Evolutionary conservation across 2,113 vertebrate genomes (phyloP).

Genomic region (Pomatorhinus ruficollis): DNA sequence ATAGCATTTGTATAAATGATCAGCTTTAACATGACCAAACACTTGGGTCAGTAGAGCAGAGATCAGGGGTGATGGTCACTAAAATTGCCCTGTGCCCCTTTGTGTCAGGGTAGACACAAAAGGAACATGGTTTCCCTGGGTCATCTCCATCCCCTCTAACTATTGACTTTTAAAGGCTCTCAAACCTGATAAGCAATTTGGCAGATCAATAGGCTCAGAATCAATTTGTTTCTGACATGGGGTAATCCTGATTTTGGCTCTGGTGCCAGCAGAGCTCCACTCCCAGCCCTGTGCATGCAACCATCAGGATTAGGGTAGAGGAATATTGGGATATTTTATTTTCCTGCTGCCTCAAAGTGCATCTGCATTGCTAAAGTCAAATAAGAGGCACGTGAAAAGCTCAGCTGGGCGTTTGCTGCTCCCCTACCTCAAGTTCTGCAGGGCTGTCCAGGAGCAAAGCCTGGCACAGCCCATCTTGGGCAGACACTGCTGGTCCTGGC

Average conservation of each 20-base stretch:
- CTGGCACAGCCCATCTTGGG: neutral
- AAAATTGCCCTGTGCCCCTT: neutral
- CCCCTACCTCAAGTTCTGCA: neutral
- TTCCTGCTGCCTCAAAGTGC: neutral
- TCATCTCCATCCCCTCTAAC: neutral
- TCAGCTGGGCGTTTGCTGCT: neutral
- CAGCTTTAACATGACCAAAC: neutral
- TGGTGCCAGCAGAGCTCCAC: neutral
- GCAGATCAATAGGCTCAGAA: conserved; percentile 20
- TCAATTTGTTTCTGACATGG: neutral
- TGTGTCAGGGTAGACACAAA: neutral
- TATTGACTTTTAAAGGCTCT: conserved; percentile 20
- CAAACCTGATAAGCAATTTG: conserved; percentile 27
- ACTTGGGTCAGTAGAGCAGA: neutral
- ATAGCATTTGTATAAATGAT: neutral
- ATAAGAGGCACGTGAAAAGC: neutral
- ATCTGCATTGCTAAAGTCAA: neutral
- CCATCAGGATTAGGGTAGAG: neutral
- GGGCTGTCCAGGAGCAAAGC: neutral
- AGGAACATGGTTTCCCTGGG: neutral
- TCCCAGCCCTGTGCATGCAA: accelerated
- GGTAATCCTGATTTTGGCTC: neutral
- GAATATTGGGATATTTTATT: neutral
- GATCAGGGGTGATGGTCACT: neutral
- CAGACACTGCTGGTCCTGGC: neutral